phyloP scores from a whole-genome alignment of 1,140 invertebrate species.

The Drosophila lini region DNA sequence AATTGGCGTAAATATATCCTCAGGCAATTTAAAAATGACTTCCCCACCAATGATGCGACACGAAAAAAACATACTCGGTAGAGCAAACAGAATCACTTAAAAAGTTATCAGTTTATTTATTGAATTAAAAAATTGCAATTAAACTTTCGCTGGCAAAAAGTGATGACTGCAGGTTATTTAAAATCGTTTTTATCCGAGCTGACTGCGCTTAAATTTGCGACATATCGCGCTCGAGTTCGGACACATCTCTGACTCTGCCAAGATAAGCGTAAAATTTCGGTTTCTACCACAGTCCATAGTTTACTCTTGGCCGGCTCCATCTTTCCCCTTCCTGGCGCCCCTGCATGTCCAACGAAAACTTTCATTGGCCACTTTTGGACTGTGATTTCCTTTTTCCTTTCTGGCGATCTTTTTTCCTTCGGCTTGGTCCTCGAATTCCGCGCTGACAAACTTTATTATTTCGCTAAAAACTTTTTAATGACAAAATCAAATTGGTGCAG shows the following conservation, averaged over 20 bases:
- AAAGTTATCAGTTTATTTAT: slow-evolving; percentile 31
- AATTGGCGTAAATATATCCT: background rate
- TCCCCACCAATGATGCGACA: background rate
- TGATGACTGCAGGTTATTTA: slow-evolving; percentile 28
- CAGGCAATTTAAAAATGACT: slow-evolving; percentile 7
- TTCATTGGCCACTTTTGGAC: slow-evolving; percentile 56
- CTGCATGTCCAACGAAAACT: slow-evolving; percentile 34
- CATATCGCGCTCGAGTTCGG: slow-evolving; percentile 16
- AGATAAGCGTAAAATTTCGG: slow-evolving; percentile 32
- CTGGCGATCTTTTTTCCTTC: slow-evolving; percentile 7
- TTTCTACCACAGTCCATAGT: slow-evolving; percentile 19
- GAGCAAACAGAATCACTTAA: slow-evolving; percentile 11
- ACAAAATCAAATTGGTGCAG: slow-evolving; percentile 86
- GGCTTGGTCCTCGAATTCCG: slow-evolving; percentile 53
- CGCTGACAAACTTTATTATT: slow-evolving; percentile 88
- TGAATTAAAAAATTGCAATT: slow-evolving; percentile 27
- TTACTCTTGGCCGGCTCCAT: slow-evolving; percentile 25
- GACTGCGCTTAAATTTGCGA: slow-evolving; percentile 17
- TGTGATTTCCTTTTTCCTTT: slow-evolving; percentile 47
- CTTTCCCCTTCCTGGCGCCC: background rate
- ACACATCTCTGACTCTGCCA: slow-evolving; percentile 22
- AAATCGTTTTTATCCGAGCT: slow-evolving; percentile 4
- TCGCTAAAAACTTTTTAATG: slow-evolving; percentile 86
- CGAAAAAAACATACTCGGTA: background rate
- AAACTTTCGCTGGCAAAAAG: slow-evolving; percentile 21